Evolutionary conservation across 1,140 invertebrate species (phyloP).

Genomic region (Drosophila nebulosa): DNA sequence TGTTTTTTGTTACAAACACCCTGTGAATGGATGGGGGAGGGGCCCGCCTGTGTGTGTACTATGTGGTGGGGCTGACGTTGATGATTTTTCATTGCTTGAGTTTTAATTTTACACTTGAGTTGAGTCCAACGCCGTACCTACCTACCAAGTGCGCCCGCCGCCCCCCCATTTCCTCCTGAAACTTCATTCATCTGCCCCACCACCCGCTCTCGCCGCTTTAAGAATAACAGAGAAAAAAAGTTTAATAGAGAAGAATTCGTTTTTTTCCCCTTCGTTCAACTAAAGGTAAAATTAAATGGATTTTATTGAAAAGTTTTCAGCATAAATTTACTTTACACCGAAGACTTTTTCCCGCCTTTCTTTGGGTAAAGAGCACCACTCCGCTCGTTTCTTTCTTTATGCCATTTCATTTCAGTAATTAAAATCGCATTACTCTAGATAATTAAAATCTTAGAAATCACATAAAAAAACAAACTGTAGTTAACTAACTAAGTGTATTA

Average conservation of each 20-base stretch:
- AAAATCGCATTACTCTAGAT: neutral
- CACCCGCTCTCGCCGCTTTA: neutral
- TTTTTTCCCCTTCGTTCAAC: neutral
- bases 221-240: conserved; percentile 11
- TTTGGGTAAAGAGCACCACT: neutral
- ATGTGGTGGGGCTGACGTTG: conserved; percentile 59
- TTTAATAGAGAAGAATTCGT: conserved; percentile 7
- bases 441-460: neutral
- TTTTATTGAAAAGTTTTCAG: neutral
- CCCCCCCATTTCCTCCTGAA: neutral
- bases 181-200: neutral
- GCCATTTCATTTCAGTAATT: neutral
- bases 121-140: conserved; percentile 47
- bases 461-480: neutral
- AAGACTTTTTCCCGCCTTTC: neutral
- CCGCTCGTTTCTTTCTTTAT: no score
- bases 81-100: conserved; percentile 81
- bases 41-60: conserved; percentile 5
- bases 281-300: conserved; percentile 39
- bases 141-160: neutral
- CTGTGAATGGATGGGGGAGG: conserved; percentile 4
- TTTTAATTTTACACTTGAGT: conserved; percentile 81
- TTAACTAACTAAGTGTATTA: neutral
- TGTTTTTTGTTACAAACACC: conserved; percentile 17
- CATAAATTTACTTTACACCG: neutral